Percentiles rank a stretch among this genome's conserved stretches.
Evolutionary conservation across 2,888 invertebrate species (phyloP).

Genomic region (Tachina grossa): DNA sequence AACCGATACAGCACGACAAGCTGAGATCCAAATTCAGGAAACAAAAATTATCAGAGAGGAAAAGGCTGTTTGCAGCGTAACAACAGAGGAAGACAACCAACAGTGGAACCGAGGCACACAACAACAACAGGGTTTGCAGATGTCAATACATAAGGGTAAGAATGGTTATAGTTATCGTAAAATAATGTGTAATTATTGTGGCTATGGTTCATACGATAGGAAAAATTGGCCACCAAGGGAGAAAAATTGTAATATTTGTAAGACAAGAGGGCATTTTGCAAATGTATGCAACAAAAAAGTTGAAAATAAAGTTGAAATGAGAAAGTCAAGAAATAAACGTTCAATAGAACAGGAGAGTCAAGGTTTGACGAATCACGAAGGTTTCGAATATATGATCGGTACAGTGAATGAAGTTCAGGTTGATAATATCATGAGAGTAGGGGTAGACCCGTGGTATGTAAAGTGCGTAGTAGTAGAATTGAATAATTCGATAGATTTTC

Average conservation of each 20-base stretch:
- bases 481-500: constrained; percentile 1
- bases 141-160: background rate
- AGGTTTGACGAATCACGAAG: background rate
- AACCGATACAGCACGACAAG: constrained; percentile 31
- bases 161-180: background rate
- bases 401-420: background rate
- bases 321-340: background rate
- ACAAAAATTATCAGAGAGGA: background rate
- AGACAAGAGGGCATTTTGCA: background rate
- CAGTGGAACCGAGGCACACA: background rate
- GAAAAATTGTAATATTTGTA: background rate
- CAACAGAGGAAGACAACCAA: background rate
- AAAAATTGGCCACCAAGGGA: background rate
- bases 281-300: background rate
- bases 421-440: background rate
- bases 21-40: constrained; percentile 33
- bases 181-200: background rate
- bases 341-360: background rate
- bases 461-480: background rate
- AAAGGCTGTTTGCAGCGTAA: background rate
- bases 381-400: background rate
- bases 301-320: background rate
- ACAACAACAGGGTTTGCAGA: too few species aligned
- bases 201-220: background rate
- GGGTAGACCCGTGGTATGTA: background rate